Percentiles rank a stretch among this genome's conserved stretches.
Evolutionary conservation across 2,797 vertebrate genomes (phyloP).

Genomic region (Cirrhinus molitorella): DNA sequence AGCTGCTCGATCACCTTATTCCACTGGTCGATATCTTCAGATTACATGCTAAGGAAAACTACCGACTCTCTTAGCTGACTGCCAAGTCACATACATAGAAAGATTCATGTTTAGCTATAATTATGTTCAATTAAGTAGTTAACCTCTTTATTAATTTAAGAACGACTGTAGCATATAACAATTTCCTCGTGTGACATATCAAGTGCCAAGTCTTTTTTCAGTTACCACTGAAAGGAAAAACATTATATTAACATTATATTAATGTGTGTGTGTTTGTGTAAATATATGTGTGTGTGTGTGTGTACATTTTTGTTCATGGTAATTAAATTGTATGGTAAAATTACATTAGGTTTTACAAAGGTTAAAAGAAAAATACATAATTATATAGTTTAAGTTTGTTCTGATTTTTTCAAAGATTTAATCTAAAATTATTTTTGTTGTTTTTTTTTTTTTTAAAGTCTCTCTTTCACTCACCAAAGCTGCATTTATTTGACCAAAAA

Average conservation of each 20-base stretch:
- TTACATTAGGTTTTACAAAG: background rate
- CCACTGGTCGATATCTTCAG: conserved; percentile 98
- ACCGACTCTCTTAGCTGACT: background rate
- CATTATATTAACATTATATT: background rate
- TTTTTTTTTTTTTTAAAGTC: too few species aligned
- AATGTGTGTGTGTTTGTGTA: background rate
- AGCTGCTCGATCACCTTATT: conserved; percentile 99
- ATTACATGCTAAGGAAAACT: conserved; percentile 85
- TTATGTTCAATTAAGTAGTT: background rate
- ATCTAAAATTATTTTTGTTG: too few species aligned
- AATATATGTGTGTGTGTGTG: background rate
- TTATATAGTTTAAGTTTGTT: too few species aligned
- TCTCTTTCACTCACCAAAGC: too few species aligned
- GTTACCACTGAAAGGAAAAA: background rate
- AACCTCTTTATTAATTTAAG: background rate
- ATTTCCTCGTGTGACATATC: background rate
- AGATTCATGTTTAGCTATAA: background rate
- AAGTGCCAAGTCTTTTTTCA: background rate
- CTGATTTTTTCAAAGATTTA: too few species aligned
- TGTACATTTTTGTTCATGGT: background rate
- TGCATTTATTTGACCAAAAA: background rate
- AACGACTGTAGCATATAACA: background rate
- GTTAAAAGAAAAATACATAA: too few species aligned
- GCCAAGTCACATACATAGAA: background rate
- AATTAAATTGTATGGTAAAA: background rate